These are phyloP conservation scores for Loris lydekkerianus DNA, from an alignment of 2,797 vertebrate species.

Conservation along the genomic window DNA sequence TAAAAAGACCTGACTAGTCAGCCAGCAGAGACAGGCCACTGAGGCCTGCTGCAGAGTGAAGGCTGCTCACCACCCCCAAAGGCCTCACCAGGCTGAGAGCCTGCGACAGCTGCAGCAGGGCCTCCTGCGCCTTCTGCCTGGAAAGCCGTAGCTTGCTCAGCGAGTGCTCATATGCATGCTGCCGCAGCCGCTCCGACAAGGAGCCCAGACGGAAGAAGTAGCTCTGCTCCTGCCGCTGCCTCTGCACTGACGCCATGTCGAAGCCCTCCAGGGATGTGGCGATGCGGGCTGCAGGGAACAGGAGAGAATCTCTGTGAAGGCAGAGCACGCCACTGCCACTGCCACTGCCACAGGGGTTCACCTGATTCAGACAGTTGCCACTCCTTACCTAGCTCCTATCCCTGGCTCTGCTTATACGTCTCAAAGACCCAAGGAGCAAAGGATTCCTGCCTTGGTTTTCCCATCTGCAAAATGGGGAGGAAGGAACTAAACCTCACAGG, in stretches of 20 bases:
- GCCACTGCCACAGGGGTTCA: not conserved
- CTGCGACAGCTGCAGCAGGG: conserved; percentile 91
- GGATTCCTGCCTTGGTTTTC: not conserved
- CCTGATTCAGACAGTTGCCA: fast-evolving
- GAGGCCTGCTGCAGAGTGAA: not conserved
- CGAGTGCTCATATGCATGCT: conserved; percentile 92
- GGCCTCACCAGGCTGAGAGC: conserved; percentile 92
- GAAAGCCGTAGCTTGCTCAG: conserved; percentile 89
- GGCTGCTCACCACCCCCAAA: fast-evolving
- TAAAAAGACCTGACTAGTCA: not conserved
- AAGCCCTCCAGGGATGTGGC: conserved; percentile 82
- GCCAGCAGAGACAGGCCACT: not conserved
- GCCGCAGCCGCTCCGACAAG: conserved; percentile 92
- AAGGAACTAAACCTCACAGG: not conserved
- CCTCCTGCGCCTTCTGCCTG: conserved; percentile 88
- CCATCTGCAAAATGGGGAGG: not conserved
- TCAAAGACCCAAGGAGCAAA: not conserved
- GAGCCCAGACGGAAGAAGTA: conserved; percentile 97
- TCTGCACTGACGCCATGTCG: conserved; percentile 84
- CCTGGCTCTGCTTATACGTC: fast-evolving
- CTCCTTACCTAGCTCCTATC: no score
- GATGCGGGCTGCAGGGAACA: conserved; percentile 89
- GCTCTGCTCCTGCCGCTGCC: conserved; percentile 87
- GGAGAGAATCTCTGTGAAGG: not conserved
- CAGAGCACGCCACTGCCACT: fast-evolving